Evolutionary conservation across 2,797 vertebrate species (phyloP).

Genomic region (Okamejei kenojei): DNA sequence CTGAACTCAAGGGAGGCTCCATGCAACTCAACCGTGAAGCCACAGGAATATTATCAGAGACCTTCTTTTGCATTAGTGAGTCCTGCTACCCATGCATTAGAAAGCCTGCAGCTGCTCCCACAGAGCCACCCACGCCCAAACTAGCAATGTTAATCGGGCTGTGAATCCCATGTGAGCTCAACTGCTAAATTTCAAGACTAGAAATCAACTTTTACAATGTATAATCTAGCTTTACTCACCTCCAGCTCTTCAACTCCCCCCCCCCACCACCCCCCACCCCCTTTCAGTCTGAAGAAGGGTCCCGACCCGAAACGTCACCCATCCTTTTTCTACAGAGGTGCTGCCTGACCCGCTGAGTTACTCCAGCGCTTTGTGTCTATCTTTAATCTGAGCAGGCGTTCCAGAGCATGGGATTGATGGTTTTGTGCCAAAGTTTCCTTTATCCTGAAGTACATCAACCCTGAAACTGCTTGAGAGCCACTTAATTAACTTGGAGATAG

Average conservation of each 20-base stretch:
- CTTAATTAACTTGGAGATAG: conserved; percentile 38
- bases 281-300: too few relatives aligned
- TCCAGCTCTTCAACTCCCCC: too few relatives aligned
- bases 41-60: background rate
- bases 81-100: background rate
- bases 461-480: conserved; percentile 21
- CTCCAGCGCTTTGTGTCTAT: too few relatives aligned
- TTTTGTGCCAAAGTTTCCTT: conserved; percentile 20
- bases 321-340: too few relatives aligned
- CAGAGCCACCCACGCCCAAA: too few relatives aligned
- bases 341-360: too few relatives aligned
- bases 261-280: too few relatives aligned
- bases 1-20: background rate
- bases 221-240: background rate
- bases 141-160: background rate
- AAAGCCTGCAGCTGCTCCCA: background rate
- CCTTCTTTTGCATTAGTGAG: background rate
- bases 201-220: background rate
- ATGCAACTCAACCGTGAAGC: background rate
- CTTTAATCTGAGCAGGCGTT: background rate
- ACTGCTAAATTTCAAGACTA: background rate
- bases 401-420: conserved; percentile 14
- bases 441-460: conserved; percentile 10
- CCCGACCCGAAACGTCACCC: too few relatives aligned
- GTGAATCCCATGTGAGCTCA: background rate